Base-by-base conservation (phyloP, 1,140 invertebrate genomes). In the Philopotamus ludificatus region DNA sequence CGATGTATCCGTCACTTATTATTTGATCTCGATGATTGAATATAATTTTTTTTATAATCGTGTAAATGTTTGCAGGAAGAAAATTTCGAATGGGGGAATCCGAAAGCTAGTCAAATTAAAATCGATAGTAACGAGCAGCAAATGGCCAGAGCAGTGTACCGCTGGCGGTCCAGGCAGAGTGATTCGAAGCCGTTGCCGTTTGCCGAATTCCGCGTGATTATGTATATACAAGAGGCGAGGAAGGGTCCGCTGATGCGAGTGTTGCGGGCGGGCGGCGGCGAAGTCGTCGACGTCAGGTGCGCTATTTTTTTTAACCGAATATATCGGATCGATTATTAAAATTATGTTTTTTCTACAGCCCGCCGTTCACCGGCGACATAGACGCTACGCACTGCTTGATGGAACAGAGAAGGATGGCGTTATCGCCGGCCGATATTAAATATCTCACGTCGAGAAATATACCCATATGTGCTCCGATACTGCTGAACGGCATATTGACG, bases 51-150 rank as follows among this genome's bases (percentile, higher is more conserved):
- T 54, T 34, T 15, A n/a, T 7, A 34, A 34, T 34, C 12, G 28
- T 34, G 4, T 34, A 7, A 20, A 39, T 22, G 22, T 58, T 67
- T 65, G 18, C 70, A 93, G 86, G 91, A 95, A 74, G 87, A 90
- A 70, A 77, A 84, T 3, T 91, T 81, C 75, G 90, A 92, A 74
- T 91, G 87, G 84, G 89, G 89, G 0, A 91, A 90, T 74, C 85
- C 86, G 0, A 74, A 77, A 63, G 83, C 85, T 12, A 70, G 12
- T 73, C 75, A 21, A 83, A 0, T 84, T 86, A 0, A 74, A 0
- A 65, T 82, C 25, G 68, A 54, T 1, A 77, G 71, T 10, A 75
- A 75, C 0, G 86, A 86, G 70, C 77, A 75, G 39, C 70, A 75
- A 9, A 72, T 80, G 2, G 84, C 84, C 0, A 74, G 74, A 1